These are phyloP conservation scores for Sinella curviseta DNA, from an alignment of 1,140 invertebrate genomes.

Conservation along the genomic window DNA sequence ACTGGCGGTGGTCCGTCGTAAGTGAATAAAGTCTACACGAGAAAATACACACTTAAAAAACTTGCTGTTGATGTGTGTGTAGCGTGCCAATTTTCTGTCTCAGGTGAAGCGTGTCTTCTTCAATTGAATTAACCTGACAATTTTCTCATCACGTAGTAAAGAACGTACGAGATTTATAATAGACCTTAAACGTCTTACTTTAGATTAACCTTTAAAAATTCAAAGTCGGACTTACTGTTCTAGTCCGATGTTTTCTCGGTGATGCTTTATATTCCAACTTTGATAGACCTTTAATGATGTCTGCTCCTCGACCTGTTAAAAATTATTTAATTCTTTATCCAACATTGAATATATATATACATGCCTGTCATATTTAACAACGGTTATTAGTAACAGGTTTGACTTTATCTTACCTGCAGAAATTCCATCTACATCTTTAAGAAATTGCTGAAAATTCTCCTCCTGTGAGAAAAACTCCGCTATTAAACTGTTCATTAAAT, in stretches of 20 bases:
- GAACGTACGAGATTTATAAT: neutral
- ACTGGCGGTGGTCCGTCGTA: too few relatives aligned
- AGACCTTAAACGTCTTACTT: neutral
- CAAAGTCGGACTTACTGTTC: neutral
- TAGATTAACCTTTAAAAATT: neutral
- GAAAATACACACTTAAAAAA: too few relatives aligned
- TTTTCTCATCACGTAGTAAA: too few relatives aligned
- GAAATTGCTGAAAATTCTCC: neutral
- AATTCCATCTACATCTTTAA: constrained; percentile 9
- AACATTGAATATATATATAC: neutral
- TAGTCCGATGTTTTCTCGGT: neutral
- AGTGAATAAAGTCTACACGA: too few relatives aligned
- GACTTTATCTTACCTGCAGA: neutral
- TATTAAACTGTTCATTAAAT: neutral
- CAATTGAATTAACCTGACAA: too few relatives aligned
- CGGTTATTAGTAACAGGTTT: neutral
- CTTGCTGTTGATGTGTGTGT: too few relatives aligned
- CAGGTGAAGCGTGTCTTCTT: too few relatives aligned
- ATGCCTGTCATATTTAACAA: neutral
- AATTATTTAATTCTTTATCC: neutral
- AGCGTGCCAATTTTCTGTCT: too few relatives aligned
- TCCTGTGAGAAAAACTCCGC: neutral
- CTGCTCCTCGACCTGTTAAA: neutral
- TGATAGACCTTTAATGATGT: neutral
- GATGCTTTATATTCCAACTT: neutral